phyloP scores from a whole-genome alignment of 2,113 vertebrate genomes.

The Pithys albifrons region DNA sequence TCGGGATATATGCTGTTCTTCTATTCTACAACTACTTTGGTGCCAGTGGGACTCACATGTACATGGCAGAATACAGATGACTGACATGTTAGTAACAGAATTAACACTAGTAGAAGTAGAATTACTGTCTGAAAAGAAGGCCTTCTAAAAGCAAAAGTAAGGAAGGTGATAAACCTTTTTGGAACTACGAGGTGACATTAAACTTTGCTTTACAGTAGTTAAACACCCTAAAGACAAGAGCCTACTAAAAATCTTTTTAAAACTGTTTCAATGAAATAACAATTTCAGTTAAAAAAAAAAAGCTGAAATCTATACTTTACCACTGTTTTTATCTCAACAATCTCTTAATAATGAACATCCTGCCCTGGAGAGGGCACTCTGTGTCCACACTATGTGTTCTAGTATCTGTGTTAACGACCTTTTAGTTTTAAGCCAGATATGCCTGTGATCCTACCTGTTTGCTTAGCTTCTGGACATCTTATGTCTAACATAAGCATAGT shows the following conservation, averaged over 20 bases:
- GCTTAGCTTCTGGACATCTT: not conserved
- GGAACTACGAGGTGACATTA: not conserved
- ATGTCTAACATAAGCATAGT: not conserved
- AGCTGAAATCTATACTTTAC: not conserved
- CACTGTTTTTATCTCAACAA: not conserved
- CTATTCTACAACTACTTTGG: not conserved
- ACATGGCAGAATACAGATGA: not conserved
- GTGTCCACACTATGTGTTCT: not conserved
- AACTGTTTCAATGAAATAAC: not conserved
- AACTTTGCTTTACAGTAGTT: not conserved
- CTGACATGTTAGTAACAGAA: not conserved
- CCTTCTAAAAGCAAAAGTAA: not conserved
- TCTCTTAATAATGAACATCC: constrained; percentile 11
- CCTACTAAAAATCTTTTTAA: not conserved
- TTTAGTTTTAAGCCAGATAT: not conserved
- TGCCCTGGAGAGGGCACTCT: constrained; percentile 67
- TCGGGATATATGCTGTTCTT: not conserved
- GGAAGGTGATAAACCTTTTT: not conserved
- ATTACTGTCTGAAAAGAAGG: not conserved
- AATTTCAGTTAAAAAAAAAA: not conserved
- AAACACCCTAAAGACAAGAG: not conserved
- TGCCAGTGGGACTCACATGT: fast-evolving
- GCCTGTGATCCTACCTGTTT: not conserved
- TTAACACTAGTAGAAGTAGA: not conserved
- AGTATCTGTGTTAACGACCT: not conserved